Conservation (phyloP, 1,140 invertebrate species). For the Drosophila malerkotliana region DNA sequence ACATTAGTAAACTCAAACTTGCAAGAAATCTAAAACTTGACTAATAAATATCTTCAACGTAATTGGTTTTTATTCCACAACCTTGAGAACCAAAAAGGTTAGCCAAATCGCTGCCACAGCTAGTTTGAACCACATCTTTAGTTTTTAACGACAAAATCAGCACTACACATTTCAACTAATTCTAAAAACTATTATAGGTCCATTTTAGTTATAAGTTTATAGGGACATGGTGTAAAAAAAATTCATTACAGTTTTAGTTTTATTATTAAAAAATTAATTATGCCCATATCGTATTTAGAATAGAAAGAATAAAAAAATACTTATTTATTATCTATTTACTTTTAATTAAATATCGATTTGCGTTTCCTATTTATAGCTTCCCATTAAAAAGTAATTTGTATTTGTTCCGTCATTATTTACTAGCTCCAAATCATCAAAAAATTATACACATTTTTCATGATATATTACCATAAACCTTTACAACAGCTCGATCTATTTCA, state of each 20-base stretch:
- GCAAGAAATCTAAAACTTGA: not conserved
- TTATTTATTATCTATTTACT: not conserved
- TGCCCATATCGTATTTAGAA: too few species aligned
- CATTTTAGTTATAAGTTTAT: not conserved
- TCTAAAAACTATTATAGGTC: not conserved
- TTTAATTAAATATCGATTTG: not conserved
- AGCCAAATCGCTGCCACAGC: not conserved
- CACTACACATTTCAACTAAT: not conserved
- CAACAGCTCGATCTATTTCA: not conserved
- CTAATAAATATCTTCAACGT: not conserved
- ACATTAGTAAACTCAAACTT: conserved; percentile 22
- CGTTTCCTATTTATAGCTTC: too few species aligned
- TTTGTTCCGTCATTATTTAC: not conserved
- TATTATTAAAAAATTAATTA: too few species aligned
- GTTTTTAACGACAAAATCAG: not conserved
- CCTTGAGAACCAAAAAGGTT: conserved; percentile 1
- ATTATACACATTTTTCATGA: not conserved
- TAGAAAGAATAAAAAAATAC: too few species aligned
- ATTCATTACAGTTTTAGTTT: too few species aligned
- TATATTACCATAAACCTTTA: not conserved
- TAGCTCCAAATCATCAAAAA: too few species aligned
- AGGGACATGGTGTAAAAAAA: too few species aligned
- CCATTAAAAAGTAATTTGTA: not conserved
- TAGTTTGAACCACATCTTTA: not conserved
- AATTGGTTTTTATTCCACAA: not conserved